Conservation (phyloP, 2,888 invertebrate genomes). For the Hanleya hanleyi region DNA sequence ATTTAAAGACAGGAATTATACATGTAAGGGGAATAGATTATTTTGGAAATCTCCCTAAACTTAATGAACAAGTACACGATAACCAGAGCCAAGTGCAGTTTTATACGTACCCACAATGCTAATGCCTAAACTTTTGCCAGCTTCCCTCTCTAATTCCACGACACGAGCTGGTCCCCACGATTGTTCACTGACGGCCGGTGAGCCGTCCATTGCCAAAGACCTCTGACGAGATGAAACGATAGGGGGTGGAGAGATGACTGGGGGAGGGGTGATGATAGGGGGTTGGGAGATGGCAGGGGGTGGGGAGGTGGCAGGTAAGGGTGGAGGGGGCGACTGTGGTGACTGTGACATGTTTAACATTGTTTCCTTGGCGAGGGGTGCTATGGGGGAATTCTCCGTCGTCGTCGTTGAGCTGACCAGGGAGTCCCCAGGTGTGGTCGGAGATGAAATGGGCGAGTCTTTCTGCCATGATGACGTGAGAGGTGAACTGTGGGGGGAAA, state of each 20-base stretch:
- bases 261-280: neutral
- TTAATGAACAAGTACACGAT: too few species aligned
- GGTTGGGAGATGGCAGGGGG: neutral
- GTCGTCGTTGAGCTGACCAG: neutral
- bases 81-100: too few species aligned
- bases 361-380: neutral
- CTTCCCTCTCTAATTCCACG: slow-evolving; percentile 83
- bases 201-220: slow-evolving; percentile 49
- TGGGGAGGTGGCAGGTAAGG: neutral
- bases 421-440: neutral
- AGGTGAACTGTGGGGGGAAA: neutral
- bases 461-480: neutral
- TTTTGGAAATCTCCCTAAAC: too few species aligned
- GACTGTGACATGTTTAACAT: too few species aligned
- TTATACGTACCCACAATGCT: slow-evolving; percentile 93
- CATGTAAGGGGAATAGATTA: too few species aligned
- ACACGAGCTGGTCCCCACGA: slow-evolving; percentile 87
- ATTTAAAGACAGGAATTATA: too few species aligned
- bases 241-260: neutral
- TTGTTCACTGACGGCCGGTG: slow-evolving; percentile 59
- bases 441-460: neutral
- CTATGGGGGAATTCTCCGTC: neutral
- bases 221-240: slow-evolving; percentile 43
- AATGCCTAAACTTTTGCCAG: slow-evolving; percentile 91
- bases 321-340: neutral